Evolutionary conservation across 2,113 vertebrate genomes (phyloP).

Genomic region (Tragulus kanchil): DNA sequence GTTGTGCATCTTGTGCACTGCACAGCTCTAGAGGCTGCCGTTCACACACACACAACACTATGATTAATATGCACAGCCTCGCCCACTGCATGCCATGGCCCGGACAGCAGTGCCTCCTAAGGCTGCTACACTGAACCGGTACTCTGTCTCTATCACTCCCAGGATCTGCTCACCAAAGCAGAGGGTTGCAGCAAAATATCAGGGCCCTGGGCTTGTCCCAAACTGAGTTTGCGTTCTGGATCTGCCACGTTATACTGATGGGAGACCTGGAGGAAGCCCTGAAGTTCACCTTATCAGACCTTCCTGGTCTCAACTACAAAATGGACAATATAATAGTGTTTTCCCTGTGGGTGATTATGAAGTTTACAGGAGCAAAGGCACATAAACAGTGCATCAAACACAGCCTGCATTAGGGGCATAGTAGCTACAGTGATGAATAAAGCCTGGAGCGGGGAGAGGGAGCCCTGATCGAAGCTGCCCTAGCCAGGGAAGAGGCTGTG

Average conservation of each 20-base stretch:
- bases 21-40: not conserved
- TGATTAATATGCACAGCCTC: not conserved
- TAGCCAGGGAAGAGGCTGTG: not conserved
- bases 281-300: not conserved
- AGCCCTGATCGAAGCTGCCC: accelerated
- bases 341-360: not conserved
- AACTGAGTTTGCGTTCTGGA: not conserved
- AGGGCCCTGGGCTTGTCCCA: not conserved
- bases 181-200: not conserved
- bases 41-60: too few species aligned
- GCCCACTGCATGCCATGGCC: not conserved
- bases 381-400: not conserved
- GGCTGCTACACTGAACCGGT: not conserved
- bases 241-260: not conserved
- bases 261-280: not conserved
- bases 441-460: not conserved
- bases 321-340: accelerated
- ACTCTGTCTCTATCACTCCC: too few species aligned
- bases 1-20: not conserved
- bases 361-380: not conserved
- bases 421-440: not conserved
- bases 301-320: not conserved
- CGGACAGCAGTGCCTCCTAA: not conserved
- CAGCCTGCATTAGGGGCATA: accelerated
- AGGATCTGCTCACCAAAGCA: not conserved